Conservation (phyloP, 2,888 invertebrate species). For the Atethmia centrago region DNA sequence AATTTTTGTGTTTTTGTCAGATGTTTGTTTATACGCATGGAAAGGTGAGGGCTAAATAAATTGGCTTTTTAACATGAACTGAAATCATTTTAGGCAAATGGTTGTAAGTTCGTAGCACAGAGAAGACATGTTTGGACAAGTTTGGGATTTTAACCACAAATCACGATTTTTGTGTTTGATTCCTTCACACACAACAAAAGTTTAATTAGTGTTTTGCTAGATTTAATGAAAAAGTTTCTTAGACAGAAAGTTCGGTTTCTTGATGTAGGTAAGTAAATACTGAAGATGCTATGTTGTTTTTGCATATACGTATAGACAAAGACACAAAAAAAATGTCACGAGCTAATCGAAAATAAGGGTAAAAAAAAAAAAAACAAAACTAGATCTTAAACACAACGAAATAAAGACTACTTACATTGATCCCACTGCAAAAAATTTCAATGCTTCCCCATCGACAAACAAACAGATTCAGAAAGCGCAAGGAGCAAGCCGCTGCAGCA, state of each 20-base stretch:
- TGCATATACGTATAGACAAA: slow-evolving; percentile 34
- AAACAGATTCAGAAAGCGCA: slow-evolving; percentile 97
- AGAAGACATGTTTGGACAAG: slow-evolving; percentile 77
- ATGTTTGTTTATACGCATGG: slow-evolving; percentile 73
- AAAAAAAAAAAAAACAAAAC: neutral
- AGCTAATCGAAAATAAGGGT: neutral
- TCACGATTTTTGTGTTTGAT: slow-evolving; percentile 49
- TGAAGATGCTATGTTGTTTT: slow-evolving; percentile 38
- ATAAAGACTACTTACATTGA: slow-evolving; percentile 8
- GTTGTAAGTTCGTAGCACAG: slow-evolving; percentile 71
- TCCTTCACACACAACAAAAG: slow-evolving; percentile 35
- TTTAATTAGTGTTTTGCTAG: slow-evolving; percentile 35
- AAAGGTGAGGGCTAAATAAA: slow-evolving; percentile 48
- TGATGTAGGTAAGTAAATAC: slow-evolving; percentile 44
- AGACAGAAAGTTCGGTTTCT: neutral
- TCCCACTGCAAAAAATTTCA: slow-evolving; percentile 44
- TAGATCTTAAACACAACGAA: neutral
- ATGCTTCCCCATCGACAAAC: slow-evolving; percentile 36
- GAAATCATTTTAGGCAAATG: slow-evolving; percentile 67
- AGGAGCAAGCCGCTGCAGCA: slow-evolving; percentile 93
- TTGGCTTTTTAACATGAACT: slow-evolving; percentile 62
- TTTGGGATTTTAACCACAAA: slow-evolving; percentile 49
- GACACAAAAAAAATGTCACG: slow-evolving; percentile 21
- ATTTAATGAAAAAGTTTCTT: slow-evolving; percentile 8
- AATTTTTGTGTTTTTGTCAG: slow-evolving; percentile 73